Conservation (phyloP, 64 coral and sea anemone genomes). For the Montipora cactus region DNA sequence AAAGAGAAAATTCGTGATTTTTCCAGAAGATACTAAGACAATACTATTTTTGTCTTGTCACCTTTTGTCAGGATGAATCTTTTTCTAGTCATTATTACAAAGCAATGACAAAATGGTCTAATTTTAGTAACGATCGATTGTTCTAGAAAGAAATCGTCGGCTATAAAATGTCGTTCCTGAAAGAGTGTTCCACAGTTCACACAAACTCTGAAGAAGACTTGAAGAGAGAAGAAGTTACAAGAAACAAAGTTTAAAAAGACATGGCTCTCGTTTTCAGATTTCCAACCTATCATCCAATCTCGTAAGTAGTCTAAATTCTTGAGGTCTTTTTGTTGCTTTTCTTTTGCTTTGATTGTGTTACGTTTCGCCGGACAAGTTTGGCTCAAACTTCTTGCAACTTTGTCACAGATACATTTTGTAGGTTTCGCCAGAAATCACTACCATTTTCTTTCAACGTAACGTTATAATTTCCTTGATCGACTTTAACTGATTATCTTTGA, state of each 20-base stretch:
- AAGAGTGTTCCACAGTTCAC: neutral
- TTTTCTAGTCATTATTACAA: slow-evolving; percentile 15
- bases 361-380: too few relatives aligned
- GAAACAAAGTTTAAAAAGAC: neutral
- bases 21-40: neutral
- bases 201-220: neutral
- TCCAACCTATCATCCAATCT: slow-evolving; percentile 1
- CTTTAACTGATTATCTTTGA: too few relatives aligned
- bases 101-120: neutral
- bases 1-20: neutral
- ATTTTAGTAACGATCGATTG: neutral
- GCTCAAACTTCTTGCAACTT: too few relatives aligned
- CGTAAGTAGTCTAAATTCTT: neutral
- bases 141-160: neutral
- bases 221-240: neutral
- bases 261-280: slow-evolving; percentile 28
- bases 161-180: slow-evolving; percentile 4
- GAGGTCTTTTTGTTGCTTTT: too few relatives aligned
- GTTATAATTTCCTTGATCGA: too few relatives aligned
- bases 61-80: neutral
- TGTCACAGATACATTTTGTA: too few relatives aligned
- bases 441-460: too few relatives aligned
- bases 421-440: too few relatives aligned
- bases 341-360: too few relatives aligned
- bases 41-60: slow-evolving; percentile 8